Conservation (phyloP, 2,113 vertebrate genomes). For the Notechis scutatus region DNA sequence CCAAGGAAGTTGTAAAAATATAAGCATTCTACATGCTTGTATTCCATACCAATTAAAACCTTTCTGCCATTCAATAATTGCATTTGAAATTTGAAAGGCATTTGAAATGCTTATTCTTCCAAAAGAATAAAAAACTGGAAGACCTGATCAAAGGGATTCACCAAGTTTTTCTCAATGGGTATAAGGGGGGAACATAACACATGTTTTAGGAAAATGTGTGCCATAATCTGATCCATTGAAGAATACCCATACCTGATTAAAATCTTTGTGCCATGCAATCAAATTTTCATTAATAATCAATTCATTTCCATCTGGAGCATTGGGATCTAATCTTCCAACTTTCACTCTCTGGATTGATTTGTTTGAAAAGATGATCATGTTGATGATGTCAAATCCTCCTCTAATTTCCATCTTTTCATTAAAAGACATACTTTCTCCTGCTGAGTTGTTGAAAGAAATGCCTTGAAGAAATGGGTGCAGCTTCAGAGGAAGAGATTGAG, state of each 20-base stretch:
- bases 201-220: no score
- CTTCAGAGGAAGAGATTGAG: neutral
- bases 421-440: neutral
- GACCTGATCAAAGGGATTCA: neutral
- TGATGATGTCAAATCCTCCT: neutral
- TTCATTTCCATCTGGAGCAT: neutral
- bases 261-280: neutral
- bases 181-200: neutral
- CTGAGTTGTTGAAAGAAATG: slow-evolving; percentile 8
- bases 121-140: neutral
- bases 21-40: no score
- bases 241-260: neutral
- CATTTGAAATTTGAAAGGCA: no score
- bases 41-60: no score
- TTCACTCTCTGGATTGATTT: neutral
- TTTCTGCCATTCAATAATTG: no score
- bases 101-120: no score
- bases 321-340: neutral
- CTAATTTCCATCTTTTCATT: neutral
- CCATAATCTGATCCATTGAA: neutral
- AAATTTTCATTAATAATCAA: neutral
- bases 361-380: neutral
- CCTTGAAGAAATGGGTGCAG: neutral
- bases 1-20: no score
- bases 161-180: neutral